Conservation (phyloP, 2,888 invertebrate genomes). For the Miltochrista miniata region DNA sequence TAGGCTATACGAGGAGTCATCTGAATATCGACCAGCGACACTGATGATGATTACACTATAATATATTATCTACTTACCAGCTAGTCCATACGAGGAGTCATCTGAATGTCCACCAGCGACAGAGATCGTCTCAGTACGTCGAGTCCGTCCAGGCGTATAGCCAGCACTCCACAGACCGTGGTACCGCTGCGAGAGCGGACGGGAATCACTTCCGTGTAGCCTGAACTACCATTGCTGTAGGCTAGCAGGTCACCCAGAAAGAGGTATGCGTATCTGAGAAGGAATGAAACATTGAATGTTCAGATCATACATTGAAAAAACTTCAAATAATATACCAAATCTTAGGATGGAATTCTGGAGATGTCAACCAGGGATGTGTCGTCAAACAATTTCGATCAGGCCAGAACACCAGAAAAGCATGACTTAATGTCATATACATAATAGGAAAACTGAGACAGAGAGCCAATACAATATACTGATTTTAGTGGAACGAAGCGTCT, state of each 20-base stretch:
- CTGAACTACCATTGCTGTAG: constrained; percentile 40
- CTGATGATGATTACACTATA: no score
- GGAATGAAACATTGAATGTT: not conserved
- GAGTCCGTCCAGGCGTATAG: constrained; percentile 51
- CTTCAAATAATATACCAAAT: no score
- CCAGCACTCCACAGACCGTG: constrained; percentile 54
- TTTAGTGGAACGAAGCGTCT: no score
- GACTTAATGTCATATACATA: no score
- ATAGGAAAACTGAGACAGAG: no score
- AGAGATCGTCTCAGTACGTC: constrained; percentile 43
- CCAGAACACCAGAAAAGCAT: no score
- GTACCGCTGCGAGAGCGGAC: constrained; percentile 33
- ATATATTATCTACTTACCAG: not conserved
- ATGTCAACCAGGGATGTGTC: no score
- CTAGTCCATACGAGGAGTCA: not conserved
- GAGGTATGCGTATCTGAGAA: constrained; percentile 52
- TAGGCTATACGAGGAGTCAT: constrained; percentile 15
- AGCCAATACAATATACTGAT: no score
- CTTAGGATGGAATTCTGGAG: no score
- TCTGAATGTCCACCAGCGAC: not conserved
- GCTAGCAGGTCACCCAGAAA: constrained; percentile 58
- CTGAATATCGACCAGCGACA: not conserved
- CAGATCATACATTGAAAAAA: no score
- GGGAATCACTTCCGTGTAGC: constrained; percentile 55
- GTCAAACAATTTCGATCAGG: no score